Conservation (phyloP, 2,113 vertebrate species). For the Butorides virescens region DNA sequence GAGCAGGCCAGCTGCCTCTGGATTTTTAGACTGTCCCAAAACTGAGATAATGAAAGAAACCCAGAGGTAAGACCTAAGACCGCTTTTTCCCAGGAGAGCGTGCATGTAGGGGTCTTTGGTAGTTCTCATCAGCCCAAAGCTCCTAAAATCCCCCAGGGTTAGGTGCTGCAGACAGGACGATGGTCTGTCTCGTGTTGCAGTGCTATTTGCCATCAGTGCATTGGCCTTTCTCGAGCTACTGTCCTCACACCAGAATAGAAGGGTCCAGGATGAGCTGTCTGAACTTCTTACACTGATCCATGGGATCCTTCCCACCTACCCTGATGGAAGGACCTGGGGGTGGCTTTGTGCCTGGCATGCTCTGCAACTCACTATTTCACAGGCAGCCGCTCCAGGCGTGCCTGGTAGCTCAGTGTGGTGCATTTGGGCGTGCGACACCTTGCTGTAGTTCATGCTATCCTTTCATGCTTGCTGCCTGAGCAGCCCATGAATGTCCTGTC, state of each 20-base stretch:
- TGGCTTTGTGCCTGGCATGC: neutral
- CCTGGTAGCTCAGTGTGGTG: neutral
- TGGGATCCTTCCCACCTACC: neutral
- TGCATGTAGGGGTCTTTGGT: neutral
- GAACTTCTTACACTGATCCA: neutral
- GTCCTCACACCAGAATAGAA: neutral
- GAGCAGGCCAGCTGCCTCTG: neutral
- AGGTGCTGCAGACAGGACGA: neutral
- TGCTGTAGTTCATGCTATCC: neutral
- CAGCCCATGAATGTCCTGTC: neutral
- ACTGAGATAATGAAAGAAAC: neutral
- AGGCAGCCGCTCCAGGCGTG: neutral
- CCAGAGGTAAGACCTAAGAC: neutral
- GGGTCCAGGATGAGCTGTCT: neutral
- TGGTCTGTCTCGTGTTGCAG: neutral
- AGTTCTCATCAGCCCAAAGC: neutral
- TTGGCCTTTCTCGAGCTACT: neutral
- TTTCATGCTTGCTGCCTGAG: neutral
- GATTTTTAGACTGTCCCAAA: neutral
- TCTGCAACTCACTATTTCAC: neutral
- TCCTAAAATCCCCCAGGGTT: neutral
- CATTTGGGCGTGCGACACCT: neutral
- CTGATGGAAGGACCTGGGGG: neutral
- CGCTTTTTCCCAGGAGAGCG: neutral
- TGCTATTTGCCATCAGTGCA: neutral